phyloP scores from a whole-genome alignment of 2,888 invertebrate genomes.

The Rapana venosa region DNA sequence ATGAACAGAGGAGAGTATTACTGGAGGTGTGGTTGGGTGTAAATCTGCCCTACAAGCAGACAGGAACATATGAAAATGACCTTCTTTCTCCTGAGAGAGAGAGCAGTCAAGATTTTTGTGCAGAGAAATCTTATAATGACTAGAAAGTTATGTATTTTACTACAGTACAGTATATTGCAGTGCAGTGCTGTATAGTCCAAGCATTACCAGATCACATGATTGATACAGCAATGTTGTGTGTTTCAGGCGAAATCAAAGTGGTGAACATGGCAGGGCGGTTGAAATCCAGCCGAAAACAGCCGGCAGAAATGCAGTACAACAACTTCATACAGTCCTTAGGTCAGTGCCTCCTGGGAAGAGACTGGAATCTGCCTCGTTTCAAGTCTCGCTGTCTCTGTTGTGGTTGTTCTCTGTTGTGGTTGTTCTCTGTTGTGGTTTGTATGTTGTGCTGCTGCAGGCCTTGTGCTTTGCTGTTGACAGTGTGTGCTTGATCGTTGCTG shows the following conservation, averaged over 20 bases:
- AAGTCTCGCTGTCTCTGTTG: background rate
- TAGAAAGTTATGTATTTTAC: background rate
- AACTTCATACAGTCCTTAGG: conserved; percentile 96
- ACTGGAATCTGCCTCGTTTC: background rate
- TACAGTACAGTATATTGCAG: background rate
- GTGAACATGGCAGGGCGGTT: conserved; percentile 85
- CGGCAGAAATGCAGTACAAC: conserved; percentile 93
- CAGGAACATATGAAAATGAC: background rate
- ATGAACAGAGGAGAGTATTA: too few relatives aligned
- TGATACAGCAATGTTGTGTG: background rate
- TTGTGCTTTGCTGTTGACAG: too few relatives aligned
- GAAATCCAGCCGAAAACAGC: conserved; percentile 88
- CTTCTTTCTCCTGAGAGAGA: background rate
- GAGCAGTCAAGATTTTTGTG: background rate
- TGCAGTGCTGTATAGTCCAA: background rate
- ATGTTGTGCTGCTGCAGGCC: background rate
- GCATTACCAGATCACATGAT: background rate
- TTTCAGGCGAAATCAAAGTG: conserved; percentile 83
- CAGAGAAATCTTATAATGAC: background rate
- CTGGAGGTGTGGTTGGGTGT: too few relatives aligned
- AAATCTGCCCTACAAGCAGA: background rate
- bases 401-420: background rate
- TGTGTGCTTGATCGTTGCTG: too few relatives aligned
- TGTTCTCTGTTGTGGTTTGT: background rate
- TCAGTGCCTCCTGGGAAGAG: conserved; percentile 79